A percentile compares a stretch with the other conserved stretches of the same genome.
Evolutionary conservation across 2,113 vertebrate genomes (phyloP).

Genomic region (Myxocyprinus asiaticus): DNA sequence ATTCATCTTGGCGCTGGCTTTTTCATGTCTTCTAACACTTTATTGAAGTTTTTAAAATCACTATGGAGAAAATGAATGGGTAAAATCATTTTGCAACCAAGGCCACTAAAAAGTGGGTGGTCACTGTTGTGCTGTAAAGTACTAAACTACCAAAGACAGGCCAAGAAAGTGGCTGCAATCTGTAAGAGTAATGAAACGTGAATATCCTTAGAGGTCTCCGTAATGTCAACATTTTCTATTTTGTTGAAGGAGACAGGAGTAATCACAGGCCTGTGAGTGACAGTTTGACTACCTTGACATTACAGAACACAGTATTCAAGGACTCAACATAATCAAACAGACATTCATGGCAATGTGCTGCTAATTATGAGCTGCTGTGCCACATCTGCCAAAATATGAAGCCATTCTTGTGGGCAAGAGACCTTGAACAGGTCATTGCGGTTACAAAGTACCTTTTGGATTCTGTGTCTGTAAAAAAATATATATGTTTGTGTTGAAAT

Average conservation of each 20-base stretch:
- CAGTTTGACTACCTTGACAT: slow-evolving; percentile 29
- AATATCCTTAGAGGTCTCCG: neutral
- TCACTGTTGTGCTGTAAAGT: no score
- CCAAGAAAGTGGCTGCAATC: neutral
- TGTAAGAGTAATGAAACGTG: neutral
- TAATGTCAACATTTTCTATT: slow-evolving; percentile 6
- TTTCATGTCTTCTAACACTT: no score
- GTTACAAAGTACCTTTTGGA: no score
- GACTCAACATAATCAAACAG: slow-evolving; percentile 26
- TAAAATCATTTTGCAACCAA: no score
- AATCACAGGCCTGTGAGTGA: neutral
- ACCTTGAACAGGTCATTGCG: no score
- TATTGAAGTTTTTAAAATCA: no score
- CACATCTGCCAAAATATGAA: neutral
- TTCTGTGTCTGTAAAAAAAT: no score
- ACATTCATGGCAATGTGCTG: slow-evolving; percentile 19
- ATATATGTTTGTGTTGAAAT: no score
- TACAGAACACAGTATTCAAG: slow-evolving; percentile 28
- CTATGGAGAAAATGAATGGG: no score
- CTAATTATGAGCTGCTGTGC: neutral
- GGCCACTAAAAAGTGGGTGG: no score
- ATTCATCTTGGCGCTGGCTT: no score
- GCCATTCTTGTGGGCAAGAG: neutral
- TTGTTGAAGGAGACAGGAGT: neutral
- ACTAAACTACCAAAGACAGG: neutral